Evolutionary conservation across 2,888 invertebrate genomes (phyloP), one percentile per base, ranked within the genome.

Genomic region (Tipula helvola): DNA sequence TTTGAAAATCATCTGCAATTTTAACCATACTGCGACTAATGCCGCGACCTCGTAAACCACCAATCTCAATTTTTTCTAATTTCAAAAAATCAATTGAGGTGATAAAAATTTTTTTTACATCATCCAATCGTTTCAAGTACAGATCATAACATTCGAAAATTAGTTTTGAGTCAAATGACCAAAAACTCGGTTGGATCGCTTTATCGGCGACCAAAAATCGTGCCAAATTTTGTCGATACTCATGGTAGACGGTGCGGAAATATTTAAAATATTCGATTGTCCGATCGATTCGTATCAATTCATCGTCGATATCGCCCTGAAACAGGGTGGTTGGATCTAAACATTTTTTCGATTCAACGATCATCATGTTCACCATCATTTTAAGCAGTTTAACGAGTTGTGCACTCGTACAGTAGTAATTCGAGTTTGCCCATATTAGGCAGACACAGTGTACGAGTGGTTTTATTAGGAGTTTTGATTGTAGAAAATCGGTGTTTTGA

Each of bases 251-350:
- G 92, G 90, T 94, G 94, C 93, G 92, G 88, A 94, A 95, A 89
- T 92, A 92, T 47, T 93, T 92, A 16, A 95, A 89, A 87, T 93
- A 91, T 0, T 89, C 89, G 18, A 94, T 90, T 3, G 92, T 93
- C 39, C 92, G 91, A 16, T 90, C 91, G 3, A 96, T 91, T 90
- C 94, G 95, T 5, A 93, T 89, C 13, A 94, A 91, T 85, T 94
- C 95, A 89, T 97, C 97, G 88, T 96, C 96, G 0, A 95, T 93
- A 88, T 98, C 98, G 0, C 96, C 96, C 92, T 97, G 96, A 91
- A 98, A 97, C 88, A 98, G 93, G 0, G 96, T 94, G n/a, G 93
- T 91, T 0, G 97, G 96, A 90, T 97, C 97, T 87, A 97, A 91
- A 88, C 95, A 94, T 88, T 93, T 94, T 0, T 94, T 93, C 18